Evolutionary conservation across 2,113 vertebrate genomes (phyloP).

Genomic region (Odocoileus virginianus): DNA sequence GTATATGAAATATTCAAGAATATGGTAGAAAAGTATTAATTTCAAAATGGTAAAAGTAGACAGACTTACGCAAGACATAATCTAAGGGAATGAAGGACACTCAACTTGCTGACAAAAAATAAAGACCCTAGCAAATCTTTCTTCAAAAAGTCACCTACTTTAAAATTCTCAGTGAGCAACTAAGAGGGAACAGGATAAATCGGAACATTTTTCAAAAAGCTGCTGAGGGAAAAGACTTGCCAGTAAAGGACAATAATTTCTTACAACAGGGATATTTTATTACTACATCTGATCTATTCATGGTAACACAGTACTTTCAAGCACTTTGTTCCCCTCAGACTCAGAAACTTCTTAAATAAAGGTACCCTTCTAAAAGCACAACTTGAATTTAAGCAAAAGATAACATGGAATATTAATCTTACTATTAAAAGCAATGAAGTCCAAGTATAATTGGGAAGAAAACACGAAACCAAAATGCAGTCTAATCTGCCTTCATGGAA

Average conservation of each 20-base stretch:
- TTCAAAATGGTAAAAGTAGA: constrained; percentile 22
- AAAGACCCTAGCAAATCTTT: background rate
- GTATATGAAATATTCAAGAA: background rate
- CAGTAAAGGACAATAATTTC: background rate
- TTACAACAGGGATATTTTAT: background rate
- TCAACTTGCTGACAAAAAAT: background rate
- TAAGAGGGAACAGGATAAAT: background rate
- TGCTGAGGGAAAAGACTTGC: background rate
- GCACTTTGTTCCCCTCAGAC: background rate
- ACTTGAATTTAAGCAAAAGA: constrained; percentile 26
- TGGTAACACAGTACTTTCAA: background rate
- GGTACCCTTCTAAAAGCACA: background rate
- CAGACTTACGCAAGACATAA: background rate
- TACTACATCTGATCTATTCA: constrained; percentile 4
- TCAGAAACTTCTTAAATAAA: constrained; percentile 11
- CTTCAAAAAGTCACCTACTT: background rate
- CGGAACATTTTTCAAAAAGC: background rate
- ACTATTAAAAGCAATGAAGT: constrained; percentile 41
- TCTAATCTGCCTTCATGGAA: background rate
- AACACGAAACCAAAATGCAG: background rate
- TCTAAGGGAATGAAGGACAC: background rate
- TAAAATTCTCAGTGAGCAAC: constrained; percentile 42
- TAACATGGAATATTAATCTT: constrained; percentile 22
- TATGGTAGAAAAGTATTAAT: background rate
- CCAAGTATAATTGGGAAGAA: constrained; percentile 21